Evolutionary conservation across 2,888 invertebrate species (phyloP).

Genomic region (Sepiola atlantica): DNA sequence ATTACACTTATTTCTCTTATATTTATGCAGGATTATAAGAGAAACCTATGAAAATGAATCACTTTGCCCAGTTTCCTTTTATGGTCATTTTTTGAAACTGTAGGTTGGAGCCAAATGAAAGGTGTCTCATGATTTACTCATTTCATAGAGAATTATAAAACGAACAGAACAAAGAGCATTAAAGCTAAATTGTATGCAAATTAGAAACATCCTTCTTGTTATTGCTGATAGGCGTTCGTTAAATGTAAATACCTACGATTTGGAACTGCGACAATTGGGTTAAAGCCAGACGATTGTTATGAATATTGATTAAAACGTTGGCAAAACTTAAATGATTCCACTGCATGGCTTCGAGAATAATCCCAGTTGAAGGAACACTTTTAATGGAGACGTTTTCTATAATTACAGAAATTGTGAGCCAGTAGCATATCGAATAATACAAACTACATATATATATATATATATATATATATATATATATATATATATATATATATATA

Average conservation of each 20-base stretch:
- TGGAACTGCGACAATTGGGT: slow-evolving; percentile 6
- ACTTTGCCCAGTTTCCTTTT: not conserved
- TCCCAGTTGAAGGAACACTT: not conserved
- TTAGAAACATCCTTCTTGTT: not conserved
- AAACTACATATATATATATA: not conserved
- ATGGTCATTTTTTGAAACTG: not conserved
- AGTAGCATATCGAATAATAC: no score
- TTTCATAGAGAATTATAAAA: not conserved
- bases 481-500: not conserved
- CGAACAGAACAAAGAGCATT: not conserved
- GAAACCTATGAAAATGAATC: not conserved
- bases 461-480: not conserved
- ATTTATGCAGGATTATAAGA: no score
- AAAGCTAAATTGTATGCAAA: not conserved
- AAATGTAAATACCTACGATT: slow-evolving; percentile 18
- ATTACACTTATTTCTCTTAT: not conserved
- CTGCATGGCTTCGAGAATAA: not conserved
- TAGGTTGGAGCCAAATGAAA: not conserved
- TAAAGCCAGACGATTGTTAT: not conserved
- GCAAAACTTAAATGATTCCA: not conserved
- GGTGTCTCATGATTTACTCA: not conserved
- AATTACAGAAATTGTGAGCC: not conserved
- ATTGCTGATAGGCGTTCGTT: slow-evolving; percentile 2
- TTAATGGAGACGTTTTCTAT: not conserved
- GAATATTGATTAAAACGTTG: slow-evolving; percentile 32